These are phyloP conservation scores for Artemia sinica DNA, from an alignment of 2,888 invertebrate genomes.

Conservation along the genomic window DNA sequence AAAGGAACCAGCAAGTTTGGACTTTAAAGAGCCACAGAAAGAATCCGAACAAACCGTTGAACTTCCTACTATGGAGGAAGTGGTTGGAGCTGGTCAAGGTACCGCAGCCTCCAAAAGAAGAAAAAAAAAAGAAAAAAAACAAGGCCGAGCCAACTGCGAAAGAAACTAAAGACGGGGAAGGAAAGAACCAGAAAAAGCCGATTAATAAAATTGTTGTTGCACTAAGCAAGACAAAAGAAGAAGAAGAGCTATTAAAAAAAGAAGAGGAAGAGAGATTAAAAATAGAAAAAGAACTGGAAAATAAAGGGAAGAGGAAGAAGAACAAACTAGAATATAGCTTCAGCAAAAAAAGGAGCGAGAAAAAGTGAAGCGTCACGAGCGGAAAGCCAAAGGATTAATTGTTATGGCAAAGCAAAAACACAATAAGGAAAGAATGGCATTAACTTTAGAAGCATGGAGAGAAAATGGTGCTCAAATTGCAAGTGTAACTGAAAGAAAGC, in stretches of 20 bases:
- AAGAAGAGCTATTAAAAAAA: no score
- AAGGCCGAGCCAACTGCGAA: slow-evolving; percentile 66
- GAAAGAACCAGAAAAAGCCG: no score
- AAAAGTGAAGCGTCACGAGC: slow-evolving; percentile 72
- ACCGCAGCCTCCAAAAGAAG: no score
- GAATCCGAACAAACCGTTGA: no score
- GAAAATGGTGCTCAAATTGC: slow-evolving; percentile 48
- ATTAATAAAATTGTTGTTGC: no score
- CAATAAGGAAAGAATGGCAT: slow-evolving; percentile 69
- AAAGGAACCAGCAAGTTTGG: no score
- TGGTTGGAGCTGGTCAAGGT: no score
- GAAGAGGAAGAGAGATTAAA: slow-evolving; percentile 65
- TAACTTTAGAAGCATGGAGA: slow-evolving; percentile 68
- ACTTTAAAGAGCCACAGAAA: no score
- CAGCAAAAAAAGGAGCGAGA: slow-evolving; percentile 77
- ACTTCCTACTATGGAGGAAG: no score
- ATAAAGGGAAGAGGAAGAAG: slow-evolving; percentile 35
- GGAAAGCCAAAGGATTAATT: slow-evolving; percentile 90
- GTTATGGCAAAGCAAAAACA: slow-evolving; percentile 84
- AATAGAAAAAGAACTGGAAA: slow-evolving; percentile 53
- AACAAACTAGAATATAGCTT: slow-evolving; percentile 40
- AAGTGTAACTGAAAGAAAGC: slow-evolving; percentile 35
- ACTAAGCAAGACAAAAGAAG: no score
- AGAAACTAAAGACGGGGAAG: no score
- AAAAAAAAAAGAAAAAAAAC: slow-evolving; percentile 64